These are phyloP conservation scores for Nyctalus aviator DNA, from an alignment of 2,797 vertebrate species.

Conservation along the genomic window DNA sequence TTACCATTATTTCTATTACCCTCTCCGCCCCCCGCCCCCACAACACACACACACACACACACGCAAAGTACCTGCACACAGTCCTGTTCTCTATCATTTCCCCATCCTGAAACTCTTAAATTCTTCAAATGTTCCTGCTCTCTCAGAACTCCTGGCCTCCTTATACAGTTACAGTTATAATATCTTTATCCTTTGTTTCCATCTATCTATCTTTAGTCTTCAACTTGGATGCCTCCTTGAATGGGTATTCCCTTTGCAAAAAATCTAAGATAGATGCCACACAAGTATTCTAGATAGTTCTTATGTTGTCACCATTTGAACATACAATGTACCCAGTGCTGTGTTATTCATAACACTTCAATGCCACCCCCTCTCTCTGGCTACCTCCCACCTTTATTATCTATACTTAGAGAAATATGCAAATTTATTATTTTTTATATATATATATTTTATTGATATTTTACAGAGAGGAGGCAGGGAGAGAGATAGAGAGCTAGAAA, in stretches of 20 bases:
- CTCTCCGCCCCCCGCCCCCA: fast-evolving
- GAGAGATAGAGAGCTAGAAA: too few species aligned
- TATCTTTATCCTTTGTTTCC: not conserved
- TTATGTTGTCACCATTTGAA: not conserved
- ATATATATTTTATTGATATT: too few species aligned
- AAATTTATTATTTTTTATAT: too few species aligned
- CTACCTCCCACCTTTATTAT: not conserved
- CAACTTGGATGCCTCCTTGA: not conserved
- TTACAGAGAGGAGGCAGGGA: too few species aligned
- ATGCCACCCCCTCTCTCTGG: not conserved
- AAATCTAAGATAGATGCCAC: not conserved
- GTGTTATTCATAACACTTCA: not conserved
- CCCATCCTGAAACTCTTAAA: not conserved
- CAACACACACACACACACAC: too few species aligned
- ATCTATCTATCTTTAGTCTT: not conserved
- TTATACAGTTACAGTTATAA: not conserved
- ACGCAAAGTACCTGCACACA: not conserved
- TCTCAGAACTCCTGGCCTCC: not conserved
- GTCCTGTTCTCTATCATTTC: not conserved
- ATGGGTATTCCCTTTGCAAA: not conserved
- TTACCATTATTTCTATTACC: not conserved
- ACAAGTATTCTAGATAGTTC: not conserved
- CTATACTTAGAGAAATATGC: too few species aligned
- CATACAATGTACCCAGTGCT: not conserved
- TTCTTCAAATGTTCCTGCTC: not conserved